Evolutionary conservation across 1,140 invertebrate species (phyloP), one percentile per base, ranked within the genome.

Genomic region (Cyclina sinensis): DNA sequence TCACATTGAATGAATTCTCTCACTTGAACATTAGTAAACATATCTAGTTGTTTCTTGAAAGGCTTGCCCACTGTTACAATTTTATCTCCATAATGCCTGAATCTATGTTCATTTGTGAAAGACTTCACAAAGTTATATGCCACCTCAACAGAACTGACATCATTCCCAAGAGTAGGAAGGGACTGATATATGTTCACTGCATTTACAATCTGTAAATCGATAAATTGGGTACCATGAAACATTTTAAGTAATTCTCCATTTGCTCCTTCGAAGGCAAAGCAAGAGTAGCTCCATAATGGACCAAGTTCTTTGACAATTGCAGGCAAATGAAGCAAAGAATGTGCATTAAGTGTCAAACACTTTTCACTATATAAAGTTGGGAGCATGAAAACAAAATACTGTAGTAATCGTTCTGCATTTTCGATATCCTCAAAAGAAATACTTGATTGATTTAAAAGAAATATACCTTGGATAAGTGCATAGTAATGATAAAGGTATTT

Each of bases 241-340:
- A 83, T 48, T 80, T 84, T 90, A 24, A 90, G 37, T 16, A 87
- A 2, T 57, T 46, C 35, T 11, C 84, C 85, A 87, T 90, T 90
- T 62, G 51, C 51, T 4, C 14, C 12, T 54, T 54, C 51, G 21
- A 54, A 54, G 5, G 51, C 12, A 54, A 54, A 54, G 21, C 51
- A 54, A 18, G 51, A 54, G 3, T 18, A n/a, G 4, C 14, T 12
- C 51, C 51, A 54, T n/a, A 54, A n/a, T 12, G 51, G 51, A 7
- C 51, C 5, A 14, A 54, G 21, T 3, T 54, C 21, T n/a, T n/a
- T 14, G 2, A 54, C 51, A 54, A 18, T 7, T 11, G 7, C 2
- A 11, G 51, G 21, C 3, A 54, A 18, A 18, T 54, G 51, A 12
- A 54, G 21, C 12, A 54, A 14, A 54, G 14, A 54, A 3, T 54